A percentile compares a stretch with the other conserved stretches of the same genome.
Evolutionary conservation across 1,140 invertebrate genomes (phyloP).

Genomic region (Lepidostoma basale): DNA sequence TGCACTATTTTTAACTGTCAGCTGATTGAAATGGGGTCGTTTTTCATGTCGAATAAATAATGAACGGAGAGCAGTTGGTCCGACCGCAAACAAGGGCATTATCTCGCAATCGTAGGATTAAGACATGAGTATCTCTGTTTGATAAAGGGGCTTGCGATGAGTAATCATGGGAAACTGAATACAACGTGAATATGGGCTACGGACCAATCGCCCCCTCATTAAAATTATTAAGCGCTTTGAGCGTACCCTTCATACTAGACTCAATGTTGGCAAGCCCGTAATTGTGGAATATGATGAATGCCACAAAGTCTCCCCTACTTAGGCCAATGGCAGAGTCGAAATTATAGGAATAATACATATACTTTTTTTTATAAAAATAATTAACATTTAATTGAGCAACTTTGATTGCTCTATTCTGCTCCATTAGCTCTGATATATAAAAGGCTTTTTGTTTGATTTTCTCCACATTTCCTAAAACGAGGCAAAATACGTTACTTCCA

Average conservation of each 20-base stretch:
- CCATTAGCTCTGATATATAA: too few species aligned
- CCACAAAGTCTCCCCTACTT: slow-evolving; percentile 24
- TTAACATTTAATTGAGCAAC: too few species aligned
- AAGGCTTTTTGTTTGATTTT: too few species aligned
- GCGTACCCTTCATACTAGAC: slow-evolving; percentile 17
- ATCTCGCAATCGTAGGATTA: slow-evolving; percentile 15
- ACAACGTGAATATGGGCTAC: slow-evolving; percentile 3
- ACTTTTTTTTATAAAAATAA: too few species aligned
- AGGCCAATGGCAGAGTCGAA: background rate
- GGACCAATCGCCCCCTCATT: slow-evolving; percentile 12
- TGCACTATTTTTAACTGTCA: too few species aligned
- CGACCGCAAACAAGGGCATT: slow-evolving; percentile 12
- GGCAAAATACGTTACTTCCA: too few species aligned
- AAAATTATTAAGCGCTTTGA: slow-evolving; percentile 11
- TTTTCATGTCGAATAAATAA: background rate
- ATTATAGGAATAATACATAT: background rate
- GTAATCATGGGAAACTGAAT: slow-evolving; percentile 21
- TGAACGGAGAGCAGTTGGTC: slow-evolving; percentile 13
- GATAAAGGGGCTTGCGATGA: slow-evolving; percentile 16
- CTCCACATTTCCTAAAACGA: too few species aligned
- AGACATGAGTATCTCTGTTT: slow-evolving; percentile 8
- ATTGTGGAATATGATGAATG: slow-evolving; percentile 33
- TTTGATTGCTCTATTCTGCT: too few species aligned
- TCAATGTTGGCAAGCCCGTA: slow-evolving; percentile 26
- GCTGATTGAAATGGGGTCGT: background rate